Percentiles rank a stretch among this genome's conserved stretches.
Evolutionary conservation across 2,113 vertebrate species (phyloP).

Genomic region (Scortum barcoo): DNA sequence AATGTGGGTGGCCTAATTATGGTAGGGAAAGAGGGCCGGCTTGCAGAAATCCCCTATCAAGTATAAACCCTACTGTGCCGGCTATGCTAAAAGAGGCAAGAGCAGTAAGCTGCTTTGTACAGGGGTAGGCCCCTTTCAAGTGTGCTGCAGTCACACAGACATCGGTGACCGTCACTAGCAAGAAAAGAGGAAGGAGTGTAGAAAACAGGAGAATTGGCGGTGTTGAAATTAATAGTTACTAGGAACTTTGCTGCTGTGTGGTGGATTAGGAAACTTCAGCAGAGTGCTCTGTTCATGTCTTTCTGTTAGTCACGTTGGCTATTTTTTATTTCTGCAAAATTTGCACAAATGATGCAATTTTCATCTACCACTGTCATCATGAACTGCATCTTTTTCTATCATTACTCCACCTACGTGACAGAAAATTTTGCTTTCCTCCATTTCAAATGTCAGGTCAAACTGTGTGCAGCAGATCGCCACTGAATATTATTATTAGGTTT

Average conservation of each 20-base stretch:
- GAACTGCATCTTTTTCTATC: neutral
- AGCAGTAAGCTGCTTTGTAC: constrained; percentile 71
- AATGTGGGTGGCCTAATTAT: constrained; percentile 86
- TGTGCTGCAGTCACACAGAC: constrained; percentile 30
- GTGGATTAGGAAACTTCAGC: neutral
- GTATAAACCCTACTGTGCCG: constrained; percentile 69
- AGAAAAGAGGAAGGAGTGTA: constrained; percentile 64
- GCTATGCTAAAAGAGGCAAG: constrained; percentile 73
- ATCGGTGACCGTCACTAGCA: constrained; percentile 15
- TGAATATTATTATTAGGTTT: constrained; percentile 20
- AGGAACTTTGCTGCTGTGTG: constrained; percentile 39
- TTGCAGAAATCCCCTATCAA: constrained; percentile 77
- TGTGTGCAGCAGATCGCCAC: neutral
- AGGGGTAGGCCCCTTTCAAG: constrained; percentile 42
- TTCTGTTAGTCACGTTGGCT: neutral
- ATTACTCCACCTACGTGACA: neutral
- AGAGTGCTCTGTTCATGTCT: neutral
- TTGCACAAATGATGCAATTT: neutral
- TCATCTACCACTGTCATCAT: neutral
- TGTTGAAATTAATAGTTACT: constrained; percentile 54
- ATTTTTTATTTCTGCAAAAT: no score
- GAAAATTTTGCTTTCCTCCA: neutral
- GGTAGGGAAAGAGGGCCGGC: constrained; percentile 62
- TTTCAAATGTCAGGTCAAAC: constrained; percentile 1
- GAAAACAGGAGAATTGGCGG: neutral